Percentiles rank a stretch among this genome's conserved stretches.
phyloP scores from a whole-genome alignment of 1,140 invertebrate genomes.

The Rhyacophila brunnea region DNA sequence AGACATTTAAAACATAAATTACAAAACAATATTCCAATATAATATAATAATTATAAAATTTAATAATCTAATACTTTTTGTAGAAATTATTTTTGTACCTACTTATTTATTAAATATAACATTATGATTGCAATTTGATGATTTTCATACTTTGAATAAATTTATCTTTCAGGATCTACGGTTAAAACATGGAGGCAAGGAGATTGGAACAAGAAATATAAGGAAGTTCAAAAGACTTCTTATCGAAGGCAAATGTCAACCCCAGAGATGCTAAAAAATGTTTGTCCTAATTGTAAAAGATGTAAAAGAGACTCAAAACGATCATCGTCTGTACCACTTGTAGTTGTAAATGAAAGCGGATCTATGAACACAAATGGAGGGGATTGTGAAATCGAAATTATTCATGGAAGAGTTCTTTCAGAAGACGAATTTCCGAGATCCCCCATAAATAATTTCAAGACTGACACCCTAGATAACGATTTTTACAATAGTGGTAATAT shows the following conservation, averaged over 20 bases:
- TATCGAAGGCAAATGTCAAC: constrained; percentile 32
- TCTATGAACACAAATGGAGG: background rate
- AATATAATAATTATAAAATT: no score
- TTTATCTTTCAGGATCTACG: constrained; percentile 44
- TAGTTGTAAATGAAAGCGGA: background rate
- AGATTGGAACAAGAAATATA: constrained; percentile 47
- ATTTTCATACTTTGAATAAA: background rate
- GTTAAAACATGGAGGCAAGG: constrained; percentile 53
- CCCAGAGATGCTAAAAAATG: background rate
- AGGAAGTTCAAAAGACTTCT: constrained; percentile 40
- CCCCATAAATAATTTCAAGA: no score
- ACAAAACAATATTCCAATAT: no score
- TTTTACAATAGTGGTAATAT: no score
- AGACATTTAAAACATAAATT: no score
- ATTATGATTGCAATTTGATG: no score
- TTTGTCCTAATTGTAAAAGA: constrained; percentile 6
- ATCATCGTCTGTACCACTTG: constrained; percentile 7
- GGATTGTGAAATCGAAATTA: background rate
- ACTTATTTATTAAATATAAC: no score
- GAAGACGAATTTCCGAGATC: no score
- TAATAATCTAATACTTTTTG: no score
- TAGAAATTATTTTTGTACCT: no score
- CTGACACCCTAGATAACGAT: no score
- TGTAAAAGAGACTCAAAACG: background rate
- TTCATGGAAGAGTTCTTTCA: no score